phyloP scores from a whole-genome alignment of 1,140 invertebrate species.

The Trachymyrmex cornetzi region DNA sequence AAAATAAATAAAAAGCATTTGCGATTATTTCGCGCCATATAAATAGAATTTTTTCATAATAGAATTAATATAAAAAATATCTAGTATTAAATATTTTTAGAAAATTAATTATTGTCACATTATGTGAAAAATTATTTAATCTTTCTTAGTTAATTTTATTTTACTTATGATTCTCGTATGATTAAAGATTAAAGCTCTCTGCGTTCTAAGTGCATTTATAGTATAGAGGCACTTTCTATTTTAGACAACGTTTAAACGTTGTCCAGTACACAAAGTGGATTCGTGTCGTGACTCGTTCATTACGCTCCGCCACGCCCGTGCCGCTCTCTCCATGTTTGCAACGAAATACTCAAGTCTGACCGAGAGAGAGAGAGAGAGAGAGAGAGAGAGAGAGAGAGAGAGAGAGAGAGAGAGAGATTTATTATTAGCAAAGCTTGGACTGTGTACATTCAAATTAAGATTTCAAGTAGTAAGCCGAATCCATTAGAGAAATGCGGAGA shows the following conservation, averaged over 20 bases:
- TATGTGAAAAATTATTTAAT: background rate
- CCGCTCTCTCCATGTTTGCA: constrained; percentile 20
- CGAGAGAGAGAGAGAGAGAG: constrained; percentile 16
- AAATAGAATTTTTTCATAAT: background rate
- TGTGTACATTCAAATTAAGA: constrained; percentile 48
- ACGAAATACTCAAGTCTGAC: constrained; percentile 21
- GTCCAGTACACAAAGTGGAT: constrained; percentile 42
- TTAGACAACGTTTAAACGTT: constrained; percentile 42
- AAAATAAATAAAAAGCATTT: background rate
- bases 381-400: constrained; percentile 8
- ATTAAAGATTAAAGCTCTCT: background rate
- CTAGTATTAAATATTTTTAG: background rate
- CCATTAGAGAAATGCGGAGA: background rate
- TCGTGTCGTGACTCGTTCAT: constrained; percentile 43
- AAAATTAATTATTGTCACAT: background rate
- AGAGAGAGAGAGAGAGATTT: constrained; percentile 12
- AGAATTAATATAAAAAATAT: background rate
- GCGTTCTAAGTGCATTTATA: background rate
- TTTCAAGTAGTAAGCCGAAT: constrained; percentile 32
- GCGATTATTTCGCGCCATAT: background rate
- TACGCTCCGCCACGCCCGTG: constrained; percentile 32
- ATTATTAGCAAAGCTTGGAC: constrained; percentile 44
- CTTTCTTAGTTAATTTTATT: background rate
- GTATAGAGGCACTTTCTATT: constrained; percentile 39
- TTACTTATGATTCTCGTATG: background rate